Conservation (phyloP, 1,140 invertebrate genomes). For the Trichoplusia ni region DNA sequence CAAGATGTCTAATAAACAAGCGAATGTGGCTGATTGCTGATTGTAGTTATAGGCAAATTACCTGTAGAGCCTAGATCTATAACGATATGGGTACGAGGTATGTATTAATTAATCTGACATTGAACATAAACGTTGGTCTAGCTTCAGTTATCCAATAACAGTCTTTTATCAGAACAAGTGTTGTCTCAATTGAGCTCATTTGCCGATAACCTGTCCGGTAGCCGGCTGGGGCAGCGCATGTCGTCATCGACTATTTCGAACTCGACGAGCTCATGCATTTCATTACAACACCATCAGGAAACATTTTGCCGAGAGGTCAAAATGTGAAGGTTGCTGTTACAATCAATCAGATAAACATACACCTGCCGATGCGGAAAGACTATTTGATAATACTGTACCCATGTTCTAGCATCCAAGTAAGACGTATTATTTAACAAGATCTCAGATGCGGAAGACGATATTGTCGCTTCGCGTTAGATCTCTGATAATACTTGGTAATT, state of each 20-base stretch:
- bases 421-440: too few relatives aligned
- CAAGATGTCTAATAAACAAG: too few relatives aligned
- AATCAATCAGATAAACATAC: conserved; percentile 9
- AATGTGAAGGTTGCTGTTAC: conserved; percentile 29
- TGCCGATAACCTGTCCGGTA: conserved; percentile 42
- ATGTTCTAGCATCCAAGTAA: too few relatives aligned
- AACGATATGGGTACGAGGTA: too few relatives aligned
- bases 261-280: conserved; percentile 12
- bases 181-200: conserved; percentile 55
- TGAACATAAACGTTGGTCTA: conserved; percentile 2
- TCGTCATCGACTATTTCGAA: conserved; percentile 49
- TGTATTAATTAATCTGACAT: conserved; percentile 25
- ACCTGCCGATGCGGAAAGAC: too few relatives aligned
- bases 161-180: conserved; percentile 33
- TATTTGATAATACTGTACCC: too few relatives aligned
- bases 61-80: too few relatives aligned
- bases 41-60: too few relatives aligned
- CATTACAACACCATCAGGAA: conserved; percentile 33
- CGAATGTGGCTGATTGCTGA: too few relatives aligned
- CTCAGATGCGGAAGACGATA: neutral
- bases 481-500: neutral
- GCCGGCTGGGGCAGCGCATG: conserved; percentile 23
- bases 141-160: conserved; percentile 10
- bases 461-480: conserved; percentile 5
- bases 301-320: conserved; percentile 28